Evolutionary conservation across 1,140 invertebrate genomes (phyloP).

Genomic region (Octopus sinensis): DNA sequence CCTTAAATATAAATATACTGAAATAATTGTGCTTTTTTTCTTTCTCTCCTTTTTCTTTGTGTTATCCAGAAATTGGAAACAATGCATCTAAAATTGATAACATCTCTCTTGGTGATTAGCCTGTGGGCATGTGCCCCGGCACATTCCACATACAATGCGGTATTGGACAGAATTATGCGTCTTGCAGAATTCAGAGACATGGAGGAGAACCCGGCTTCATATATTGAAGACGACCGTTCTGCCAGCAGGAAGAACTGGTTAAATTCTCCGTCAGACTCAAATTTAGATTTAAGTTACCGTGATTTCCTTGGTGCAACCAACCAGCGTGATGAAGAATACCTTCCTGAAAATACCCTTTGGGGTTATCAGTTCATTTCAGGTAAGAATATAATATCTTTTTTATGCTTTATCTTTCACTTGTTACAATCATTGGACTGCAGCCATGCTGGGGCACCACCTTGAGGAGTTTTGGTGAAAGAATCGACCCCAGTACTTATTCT

Average conservation of each 20-base stretch:
- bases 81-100: background rate
- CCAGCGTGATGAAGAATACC: constrained; percentile 1
- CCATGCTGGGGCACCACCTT: no score
- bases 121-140: background rate
- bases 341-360: constrained; percentile 8
- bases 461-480: no score
- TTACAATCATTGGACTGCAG: background rate
- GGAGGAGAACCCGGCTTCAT: background rate
- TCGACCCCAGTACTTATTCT: no score
- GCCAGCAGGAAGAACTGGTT: background rate
- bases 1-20: background rate
- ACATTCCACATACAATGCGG: background rate
- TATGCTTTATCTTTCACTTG: background rate
- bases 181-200: background rate
- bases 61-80: background rate
- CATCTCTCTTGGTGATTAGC: background rate
- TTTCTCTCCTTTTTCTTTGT: background rate
- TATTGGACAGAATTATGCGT: background rate
- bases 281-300: background rate
- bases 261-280: background rate
- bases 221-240: background rate
- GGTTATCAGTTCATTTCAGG: constrained; percentile 13
- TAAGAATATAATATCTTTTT: background rate
- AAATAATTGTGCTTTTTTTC: background rate
- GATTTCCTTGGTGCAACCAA: background rate